Evolutionary conservation across 1,140 invertebrate genomes (phyloP).

Genomic region (Andrena cerasifolii): DNA sequence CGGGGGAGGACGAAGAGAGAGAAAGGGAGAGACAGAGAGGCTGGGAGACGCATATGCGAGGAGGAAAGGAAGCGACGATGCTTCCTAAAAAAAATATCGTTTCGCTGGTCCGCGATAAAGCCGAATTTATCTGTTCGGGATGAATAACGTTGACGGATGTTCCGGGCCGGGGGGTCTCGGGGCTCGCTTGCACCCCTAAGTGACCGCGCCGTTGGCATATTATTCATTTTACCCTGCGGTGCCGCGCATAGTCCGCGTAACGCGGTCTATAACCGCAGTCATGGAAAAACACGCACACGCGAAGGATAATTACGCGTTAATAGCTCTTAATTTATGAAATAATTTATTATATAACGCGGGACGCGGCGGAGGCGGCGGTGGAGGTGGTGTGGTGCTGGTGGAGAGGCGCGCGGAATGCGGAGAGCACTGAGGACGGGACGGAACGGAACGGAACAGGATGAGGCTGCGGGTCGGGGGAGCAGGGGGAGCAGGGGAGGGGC

Average conservation of each 20-base stretch:
- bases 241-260: constrained; percentile 59
- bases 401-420: constrained; percentile 32
- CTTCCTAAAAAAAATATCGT: constrained; percentile 13
- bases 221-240: constrained; percentile 43
- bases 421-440: background rate
- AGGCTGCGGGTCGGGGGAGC: background rate
- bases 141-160: constrained; percentile 51
- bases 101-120: constrained; percentile 22
- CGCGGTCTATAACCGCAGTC: constrained; percentile 68
- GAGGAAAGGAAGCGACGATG: background rate
- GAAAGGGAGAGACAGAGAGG: too few relatives aligned
- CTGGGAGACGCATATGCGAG: background rate
- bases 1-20: background rate
- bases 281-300: constrained; percentile 71
- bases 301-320: constrained; percentile 72
- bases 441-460: background rate
- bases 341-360: constrained; percentile 73
- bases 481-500: background rate
- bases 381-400: constrained; percentile 28
- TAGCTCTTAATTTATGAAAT: constrained; percentile 75
- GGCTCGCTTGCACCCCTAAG: constrained; percentile 29
- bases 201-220: constrained; percentile 41
- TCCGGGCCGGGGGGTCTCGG: constrained; percentile 3
- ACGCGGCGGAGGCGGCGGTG: constrained; percentile 42
- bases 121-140: constrained; percentile 48